Base-by-base conservation (phyloP, 1,140 invertebrate species). In the Drosophila ogumai region DNA sequence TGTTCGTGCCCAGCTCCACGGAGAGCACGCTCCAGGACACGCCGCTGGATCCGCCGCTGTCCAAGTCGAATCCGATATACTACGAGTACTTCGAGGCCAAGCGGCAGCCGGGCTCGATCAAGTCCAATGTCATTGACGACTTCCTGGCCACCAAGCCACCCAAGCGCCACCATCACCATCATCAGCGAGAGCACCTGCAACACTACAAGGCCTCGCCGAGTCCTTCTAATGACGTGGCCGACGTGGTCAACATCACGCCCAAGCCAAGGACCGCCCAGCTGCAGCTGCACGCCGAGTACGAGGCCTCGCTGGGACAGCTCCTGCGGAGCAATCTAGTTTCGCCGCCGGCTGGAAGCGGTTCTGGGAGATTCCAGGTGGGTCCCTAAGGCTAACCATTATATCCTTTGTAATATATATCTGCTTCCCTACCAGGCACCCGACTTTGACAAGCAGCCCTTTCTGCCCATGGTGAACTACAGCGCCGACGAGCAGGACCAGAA, bases 381-480 rank as follows among this genome's bases (percentile, higher is more conserved):
- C 3, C 3, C n/a, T 9, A 4, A n/a, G 13, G 7, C 7, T 38
- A 1, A 10, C 25, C 2, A 5, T 22, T 1, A 22, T 6, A 1
- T 36, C 3, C 15, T 12, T 12, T 13, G 8, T 19, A 2, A 7
- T 13, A 19, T 19, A 2, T 8, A 28, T 43, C 1, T 31, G 17
- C 5, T 10, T 15, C 5, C 7, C 86, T 54, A 94, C 81, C 92
- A 94, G 55, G 92, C 94, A 25, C 94, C 94, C 15, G 93, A 95
- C 68, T 94, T 94, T 47, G 91, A 93, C 61, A 93, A 94, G 15
- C 94, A 95, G 81, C 94, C 94, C 25, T 95, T 95, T 82, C 93
- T 94, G 60, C 95, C 95, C 7, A 82, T 91, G 77, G 94, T 94
- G 10, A 94, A 95, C 76, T 95, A 95, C 81, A 95, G 94, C 79